A percentile compares a stretch with the other conserved stretches of the same genome.
phyloP scores from a whole-genome alignment of 1,140 invertebrate species.

The Stegodyphus dumicola region DNA sequence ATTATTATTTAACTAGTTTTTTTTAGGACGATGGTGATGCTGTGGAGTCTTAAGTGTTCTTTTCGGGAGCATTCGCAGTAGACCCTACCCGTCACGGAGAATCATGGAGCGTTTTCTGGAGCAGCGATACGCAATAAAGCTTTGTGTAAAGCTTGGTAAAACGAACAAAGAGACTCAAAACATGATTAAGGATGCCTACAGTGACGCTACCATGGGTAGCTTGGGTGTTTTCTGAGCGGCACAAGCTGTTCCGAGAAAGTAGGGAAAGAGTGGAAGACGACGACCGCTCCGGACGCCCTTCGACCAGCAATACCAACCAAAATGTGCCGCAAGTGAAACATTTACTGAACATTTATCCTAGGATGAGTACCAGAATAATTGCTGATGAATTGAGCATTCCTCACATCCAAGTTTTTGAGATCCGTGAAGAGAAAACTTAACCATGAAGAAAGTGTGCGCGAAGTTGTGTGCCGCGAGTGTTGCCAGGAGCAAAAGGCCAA shows the following conservation, averaged over 20 bases:
- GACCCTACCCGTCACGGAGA: not conserved
- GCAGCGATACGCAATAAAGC: not conserved
- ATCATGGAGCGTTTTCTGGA: not conserved
- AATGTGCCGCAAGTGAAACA: not conserved
- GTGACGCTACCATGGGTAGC: no score
- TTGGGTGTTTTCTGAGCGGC: not conserved
- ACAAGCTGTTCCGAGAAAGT: not conserved
- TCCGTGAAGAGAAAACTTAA: not conserved
- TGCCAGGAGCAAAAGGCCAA: not conserved
- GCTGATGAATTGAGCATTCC: not conserved
- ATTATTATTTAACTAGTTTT: no score
- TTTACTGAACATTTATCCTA: not conserved
- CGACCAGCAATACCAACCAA: not conserved
- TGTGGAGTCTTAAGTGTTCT: no score
- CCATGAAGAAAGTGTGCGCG: not conserved
- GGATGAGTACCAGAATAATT: not conserved
- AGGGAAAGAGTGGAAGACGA: not conserved
- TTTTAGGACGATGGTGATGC: no score
- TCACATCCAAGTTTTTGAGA: not conserved
- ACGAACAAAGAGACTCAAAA: no score
- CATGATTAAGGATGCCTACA: no score
- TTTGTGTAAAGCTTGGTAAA: not conserved
- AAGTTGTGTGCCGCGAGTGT: not conserved
- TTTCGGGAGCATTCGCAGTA: no score
- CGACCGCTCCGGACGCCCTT: not conserved